These are phyloP conservation scores for Drosophila fuyamai DNA, from an alignment of 1,140 invertebrate species.

Conservation along the genomic window DNA sequence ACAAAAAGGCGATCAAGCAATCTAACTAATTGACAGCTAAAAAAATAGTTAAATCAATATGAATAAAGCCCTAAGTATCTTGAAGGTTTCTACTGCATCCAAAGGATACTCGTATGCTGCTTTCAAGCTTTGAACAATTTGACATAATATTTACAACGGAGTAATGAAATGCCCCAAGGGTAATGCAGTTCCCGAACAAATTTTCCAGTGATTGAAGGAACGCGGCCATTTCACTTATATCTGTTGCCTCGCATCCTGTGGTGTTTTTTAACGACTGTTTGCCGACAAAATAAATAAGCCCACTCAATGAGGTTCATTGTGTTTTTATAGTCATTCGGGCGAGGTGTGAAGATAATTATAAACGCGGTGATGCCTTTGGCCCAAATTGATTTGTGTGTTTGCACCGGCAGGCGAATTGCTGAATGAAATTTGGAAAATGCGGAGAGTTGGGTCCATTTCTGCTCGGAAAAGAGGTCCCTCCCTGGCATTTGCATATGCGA, in stretches of 20 bases:
- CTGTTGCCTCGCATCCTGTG: conserved; percentile 39
- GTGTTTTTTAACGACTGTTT: conserved; percentile 38
- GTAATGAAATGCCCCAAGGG: not conserved
- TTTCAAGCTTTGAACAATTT: too few species aligned
- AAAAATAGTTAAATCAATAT: too few species aligned
- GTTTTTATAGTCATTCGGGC: conserved; percentile 57
- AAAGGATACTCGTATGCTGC: too few species aligned
- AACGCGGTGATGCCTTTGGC: conserved; percentile 14
- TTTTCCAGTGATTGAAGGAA: not conserved
- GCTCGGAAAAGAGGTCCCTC: conserved; percentile 17
- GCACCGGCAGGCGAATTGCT: conserved; percentile 34
- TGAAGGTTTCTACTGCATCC: too few species aligned
- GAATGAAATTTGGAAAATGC: conserved; percentile 39
- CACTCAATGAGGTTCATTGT: conserved; percentile 34
- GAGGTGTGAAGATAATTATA: conserved; percentile 42
- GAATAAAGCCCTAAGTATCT: too few species aligned
- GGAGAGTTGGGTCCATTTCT: too few species aligned
- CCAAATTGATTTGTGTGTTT: conserved; percentile 53
- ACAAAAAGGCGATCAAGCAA: too few species aligned
- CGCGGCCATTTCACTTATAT: not conserved
- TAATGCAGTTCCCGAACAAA: not conserved
- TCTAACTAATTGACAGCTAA: too few species aligned
- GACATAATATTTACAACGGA: not conserved
- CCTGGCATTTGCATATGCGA: conserved; percentile 53
- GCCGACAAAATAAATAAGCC: conserved; percentile 3